Percentiles rank a stretch among this genome's conserved stretches.
Evolutionary conservation across 1,140 invertebrate species (phyloP).

Genomic region (Diorhabda sublineata): DNA sequence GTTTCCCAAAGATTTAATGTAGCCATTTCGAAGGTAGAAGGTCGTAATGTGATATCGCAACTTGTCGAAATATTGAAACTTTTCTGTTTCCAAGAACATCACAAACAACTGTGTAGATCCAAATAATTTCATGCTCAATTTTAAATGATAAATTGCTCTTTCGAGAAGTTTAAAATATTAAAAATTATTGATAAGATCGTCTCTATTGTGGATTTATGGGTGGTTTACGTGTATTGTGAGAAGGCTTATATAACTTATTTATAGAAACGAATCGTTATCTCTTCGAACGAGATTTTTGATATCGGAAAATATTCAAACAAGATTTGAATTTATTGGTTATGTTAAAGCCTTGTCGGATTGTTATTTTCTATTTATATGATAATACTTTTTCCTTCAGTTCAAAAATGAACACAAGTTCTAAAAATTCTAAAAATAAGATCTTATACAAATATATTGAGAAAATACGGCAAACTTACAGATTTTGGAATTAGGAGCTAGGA

Average conservation of each 20-base stretch:
- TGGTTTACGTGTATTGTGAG: conserved; percentile 12
- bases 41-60: conserved; percentile 9
- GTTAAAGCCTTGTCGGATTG: background rate
- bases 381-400: background rate
- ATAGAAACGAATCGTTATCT: background rate
- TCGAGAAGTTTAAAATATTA: conserved; percentile 15
- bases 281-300: background rate
- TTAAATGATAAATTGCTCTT: conserved; percentile 15
- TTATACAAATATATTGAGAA: no score
- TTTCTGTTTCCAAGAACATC: conserved; percentile 8
- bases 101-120: conserved; percentile 9
- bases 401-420: no score
- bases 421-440: no score
- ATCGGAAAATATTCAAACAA: background rate
- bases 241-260: conserved; percentile 4
- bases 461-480: no score
- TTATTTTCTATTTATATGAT: background rate
- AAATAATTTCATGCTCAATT: conserved; percentile 9
- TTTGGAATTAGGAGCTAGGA: no score
- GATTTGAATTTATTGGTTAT: background rate
- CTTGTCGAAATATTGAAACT: conserved; percentile 5
- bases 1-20: conserved; percentile 6
- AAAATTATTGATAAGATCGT: conserved; percentile 20
- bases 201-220: conserved; percentile 9
- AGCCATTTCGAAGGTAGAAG: conserved; percentile 8